Evolutionary conservation across 2,113 vertebrate genomes (phyloP).

Genomic region (Noctilio leporinus): DNA sequence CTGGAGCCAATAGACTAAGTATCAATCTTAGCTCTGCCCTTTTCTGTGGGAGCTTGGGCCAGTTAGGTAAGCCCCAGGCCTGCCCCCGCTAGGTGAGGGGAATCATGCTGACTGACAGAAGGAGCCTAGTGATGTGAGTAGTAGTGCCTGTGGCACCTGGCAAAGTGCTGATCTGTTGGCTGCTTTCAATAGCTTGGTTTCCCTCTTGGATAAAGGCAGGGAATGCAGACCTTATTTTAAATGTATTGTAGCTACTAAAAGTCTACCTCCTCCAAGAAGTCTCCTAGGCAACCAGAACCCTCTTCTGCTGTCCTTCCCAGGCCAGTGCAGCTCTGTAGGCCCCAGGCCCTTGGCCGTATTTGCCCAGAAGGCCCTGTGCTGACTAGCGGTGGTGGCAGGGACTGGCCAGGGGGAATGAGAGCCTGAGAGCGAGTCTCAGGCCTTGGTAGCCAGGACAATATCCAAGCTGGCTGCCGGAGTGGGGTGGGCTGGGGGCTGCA

Average conservation of each 20-base stretch:
- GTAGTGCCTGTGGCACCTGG: background rate
- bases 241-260: background rate
- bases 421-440: background rate
- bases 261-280: background rate
- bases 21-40: too few species aligned
- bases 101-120: background rate
- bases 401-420: background rate
- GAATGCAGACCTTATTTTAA: background rate
- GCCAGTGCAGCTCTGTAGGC: background rate
- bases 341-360: background rate
- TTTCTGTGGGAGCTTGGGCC: background rate
- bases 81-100: background rate
- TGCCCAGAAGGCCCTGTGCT: background rate
- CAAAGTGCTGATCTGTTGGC: background rate
- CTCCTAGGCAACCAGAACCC: background rate
- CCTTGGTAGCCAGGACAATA: background rate
- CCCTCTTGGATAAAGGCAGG: background rate
- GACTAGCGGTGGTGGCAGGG: background rate
- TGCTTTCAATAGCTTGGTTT: background rate
- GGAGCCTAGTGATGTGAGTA: background rate
- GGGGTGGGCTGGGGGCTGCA: background rate
- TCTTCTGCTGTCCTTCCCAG: background rate
- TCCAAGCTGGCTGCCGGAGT: background rate
- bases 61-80: background rate
- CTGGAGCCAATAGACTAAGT: rapidly evolving